These are phyloP conservation scores for Empidonax alnorum DNA, from an alignment of 2,113 vertebrate species.

Conservation along the genomic window DNA sequence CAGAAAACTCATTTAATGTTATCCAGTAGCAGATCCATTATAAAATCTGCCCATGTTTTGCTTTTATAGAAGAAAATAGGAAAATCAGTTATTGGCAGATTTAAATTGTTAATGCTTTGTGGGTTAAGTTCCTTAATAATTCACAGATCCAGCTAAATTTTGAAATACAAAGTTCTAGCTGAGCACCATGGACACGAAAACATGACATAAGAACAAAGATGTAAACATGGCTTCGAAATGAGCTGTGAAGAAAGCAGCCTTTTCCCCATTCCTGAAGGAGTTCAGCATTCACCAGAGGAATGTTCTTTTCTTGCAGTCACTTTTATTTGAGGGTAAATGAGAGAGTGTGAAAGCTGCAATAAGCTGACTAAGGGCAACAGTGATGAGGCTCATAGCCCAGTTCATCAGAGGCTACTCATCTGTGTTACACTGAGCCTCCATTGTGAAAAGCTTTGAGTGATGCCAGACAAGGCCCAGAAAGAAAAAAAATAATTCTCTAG, in stretches of 20 bases:
- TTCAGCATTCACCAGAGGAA: background rate
- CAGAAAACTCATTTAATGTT: background rate
- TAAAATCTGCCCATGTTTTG: background rate
- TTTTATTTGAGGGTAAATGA: background rate
- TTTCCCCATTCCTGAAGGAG: background rate
- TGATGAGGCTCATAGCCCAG: background rate
- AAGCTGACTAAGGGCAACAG: background rate
- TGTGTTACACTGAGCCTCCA: background rate
- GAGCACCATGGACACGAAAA: background rate
- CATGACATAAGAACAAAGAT: background rate
- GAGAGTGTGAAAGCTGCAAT: background rate
- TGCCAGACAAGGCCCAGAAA: background rate
- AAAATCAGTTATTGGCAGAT: background rate
- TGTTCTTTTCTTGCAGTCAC: background rate
- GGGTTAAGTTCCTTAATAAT: background rate
- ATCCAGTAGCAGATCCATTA: background rate
- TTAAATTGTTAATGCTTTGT: slow-evolving; percentile 6
- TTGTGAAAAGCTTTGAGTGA: background rate
- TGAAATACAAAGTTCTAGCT: background rate
- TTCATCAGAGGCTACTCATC: background rate
- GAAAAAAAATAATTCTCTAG: background rate
- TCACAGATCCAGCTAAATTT: background rate
- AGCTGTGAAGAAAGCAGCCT: background rate
- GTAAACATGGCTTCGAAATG: background rate
- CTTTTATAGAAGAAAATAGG: background rate